Evolutionary conservation across 2,797 vertebrate species (phyloP), one percentile per base, ranked within the genome.

Genomic region (Eospalax fontanierii): DNA sequence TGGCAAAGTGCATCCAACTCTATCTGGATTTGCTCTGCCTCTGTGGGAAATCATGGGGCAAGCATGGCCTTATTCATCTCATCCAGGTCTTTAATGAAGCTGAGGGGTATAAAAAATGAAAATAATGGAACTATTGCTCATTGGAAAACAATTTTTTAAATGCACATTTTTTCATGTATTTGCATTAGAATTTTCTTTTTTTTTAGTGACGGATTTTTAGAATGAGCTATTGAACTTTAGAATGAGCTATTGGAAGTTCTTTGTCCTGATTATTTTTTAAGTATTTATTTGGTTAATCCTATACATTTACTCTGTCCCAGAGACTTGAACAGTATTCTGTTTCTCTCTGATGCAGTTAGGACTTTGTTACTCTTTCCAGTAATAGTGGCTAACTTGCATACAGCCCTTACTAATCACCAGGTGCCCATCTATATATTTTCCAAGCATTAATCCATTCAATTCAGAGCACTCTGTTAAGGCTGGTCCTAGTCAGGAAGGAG

Each of bases 191-290:
- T 83, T 90, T 96, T 65, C 65, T 89, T 91, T 46, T 97, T 96
- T 93, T 96, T 93, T 92, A 54, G 89, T 93, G 95, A 98, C 85
- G 21, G 88, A 97, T 46, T 98, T 92, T 97, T 97, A 93, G 85
- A 97, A 57, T 38, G 89, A 97, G 78, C 61, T 96, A 82, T 92
- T 96, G 87, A 97, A 93, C 88, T 96, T 97, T 93, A 96, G 81
- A n/a, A n/a, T n/a, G n/a, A n/a, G n/a, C n/a, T 94, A 82, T 15
- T 35, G 63, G 93, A 95, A 94, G 54, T 0, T 0, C 92, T 70
- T 46, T 97, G 21, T 57, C 38, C 74, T 76, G 14, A 33, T 96
- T 18, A 74, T 92, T 89, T 92, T 4, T 4, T 24, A 66, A 82
- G 6, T 54, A 81, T 88, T 83, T 90, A 73, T n/a, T 46, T 86